Base-by-base conservation (phyloP, 2,888 invertebrate genomes). In the Nemotelus nigrinus region DNA sequence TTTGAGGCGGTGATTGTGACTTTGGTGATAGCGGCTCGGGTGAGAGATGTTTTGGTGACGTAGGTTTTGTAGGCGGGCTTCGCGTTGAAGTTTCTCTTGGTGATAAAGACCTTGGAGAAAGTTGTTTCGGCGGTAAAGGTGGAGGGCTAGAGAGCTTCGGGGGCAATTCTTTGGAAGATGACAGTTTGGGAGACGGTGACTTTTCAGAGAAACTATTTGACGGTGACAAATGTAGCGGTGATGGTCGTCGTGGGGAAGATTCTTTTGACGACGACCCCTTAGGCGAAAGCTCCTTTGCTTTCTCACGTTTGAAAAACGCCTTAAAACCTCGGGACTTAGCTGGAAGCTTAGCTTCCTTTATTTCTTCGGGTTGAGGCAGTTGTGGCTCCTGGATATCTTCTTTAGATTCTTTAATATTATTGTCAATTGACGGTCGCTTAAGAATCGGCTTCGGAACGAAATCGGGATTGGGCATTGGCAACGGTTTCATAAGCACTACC, bases 361-460 rank as follows among this genome's bases (percentile, higher is more conserved):
- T 4, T 45, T 58, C 72, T 2, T 72, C 60, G 7, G 43, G 3
- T 53, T 70, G 70, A 8, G 55, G 41, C 7, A 25, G 25, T 25
- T 25, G 80, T 53, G 79, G 58, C 3, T 68, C 57, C 2, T 58
- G 25, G 3, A 43, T 10, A 45, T 25, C 8, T 7, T 58, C 72
- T 58, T 72, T 10, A 2, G 72, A 72, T n/a, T 72, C 64, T 43
- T 65, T 76, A 0, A 55, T 7, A 5, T 44, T 63, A 39, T 44
- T 64, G 5, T 77, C 77, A 50, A 64, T 58, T 3, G 86, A 85
- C 2, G 86, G 88, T 77, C 90, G 89, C 84, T 95, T 95, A 10
- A 95, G 84, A 82, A 95, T 95, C 0, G 95, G 94, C 84, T 94
- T 95, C 0, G 94, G 95, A 50, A 93, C 86, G 83, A 93, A 91